Base-by-base conservation (phyloP, 2,888 invertebrate genomes). In the Himalopsyche japonica region DNA sequence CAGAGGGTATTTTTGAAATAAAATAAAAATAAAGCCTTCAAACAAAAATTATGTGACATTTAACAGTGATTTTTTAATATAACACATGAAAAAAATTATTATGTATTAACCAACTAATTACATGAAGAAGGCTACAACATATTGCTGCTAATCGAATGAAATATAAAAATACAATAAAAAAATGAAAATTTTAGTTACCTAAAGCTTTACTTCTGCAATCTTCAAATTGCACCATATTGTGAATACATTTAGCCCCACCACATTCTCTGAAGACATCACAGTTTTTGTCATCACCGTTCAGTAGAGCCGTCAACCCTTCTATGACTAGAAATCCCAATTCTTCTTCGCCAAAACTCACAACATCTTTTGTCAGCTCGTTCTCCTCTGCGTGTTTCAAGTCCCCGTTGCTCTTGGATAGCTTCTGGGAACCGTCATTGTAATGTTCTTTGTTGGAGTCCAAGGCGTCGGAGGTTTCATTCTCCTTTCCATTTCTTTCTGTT, bases 251-350 rank as follows among this genome's bases (percentile, higher is more conserved):
- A 0, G 98, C 98, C 8, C 98, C 98, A 0, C 98, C 97, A 89
- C 97, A 97, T 89, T 98, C 98, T 82, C 98, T 93, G 89, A 99
- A 97, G 86, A 98, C 97, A 89, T 95, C 96, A 76, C 98, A 98
- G 91, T 99, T 99, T 88, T 94, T 95, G 83, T 95, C 94, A 90
- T 97, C 98, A 8, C 96, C 95, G 88, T 95, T 95, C 87, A 99
- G 92, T 76, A 98, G 91, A 43, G 96, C 94, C 0, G 97, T 97
- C 82, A 99, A 91, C 3, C 97, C 96, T 89, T 98, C 98, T 93
- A 98, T 96, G 0, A 98, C 94, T 88, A 97, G 93, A 86, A 95
- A 94, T 15, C 98, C 98, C 87, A 98, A 91, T 87, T 95, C 95
- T 89, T 97, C 96, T 89, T 97, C 95, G 80, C 95, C 94, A 0